phyloP scores from a whole-genome alignment of 2,113 vertebrate species.

The Ibidorhyncha struthersii region DNA sequence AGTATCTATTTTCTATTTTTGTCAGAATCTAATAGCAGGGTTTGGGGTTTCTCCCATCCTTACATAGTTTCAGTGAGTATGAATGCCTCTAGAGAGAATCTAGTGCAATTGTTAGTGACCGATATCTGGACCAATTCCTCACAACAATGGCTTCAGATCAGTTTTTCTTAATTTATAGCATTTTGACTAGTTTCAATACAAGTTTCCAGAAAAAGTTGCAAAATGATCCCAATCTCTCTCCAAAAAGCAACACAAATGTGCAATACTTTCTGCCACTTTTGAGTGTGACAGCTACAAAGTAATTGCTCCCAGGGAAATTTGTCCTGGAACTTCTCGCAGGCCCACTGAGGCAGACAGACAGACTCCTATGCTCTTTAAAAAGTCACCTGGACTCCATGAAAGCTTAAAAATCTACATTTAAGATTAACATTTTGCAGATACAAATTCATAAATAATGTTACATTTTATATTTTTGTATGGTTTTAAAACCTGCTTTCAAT shows the following conservation, averaged over 20 bases:
- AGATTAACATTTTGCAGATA: neutral
- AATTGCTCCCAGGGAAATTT: neutral
- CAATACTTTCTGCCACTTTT: neutral
- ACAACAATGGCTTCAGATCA: neutral
- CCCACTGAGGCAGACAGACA: neutral
- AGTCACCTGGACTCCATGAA: neutral
- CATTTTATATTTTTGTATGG: neutral
- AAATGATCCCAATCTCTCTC: neutral
- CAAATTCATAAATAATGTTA: neutral
- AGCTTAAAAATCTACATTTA: neutral
- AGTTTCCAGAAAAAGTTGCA: neutral
- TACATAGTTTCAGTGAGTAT: neutral
- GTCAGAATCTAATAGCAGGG: neutral
- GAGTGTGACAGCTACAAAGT: neutral
- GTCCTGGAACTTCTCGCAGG: neutral
- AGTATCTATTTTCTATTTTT: neutral
- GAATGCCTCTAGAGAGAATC: neutral
- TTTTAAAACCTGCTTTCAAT: neutral
- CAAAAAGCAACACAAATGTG: neutral
- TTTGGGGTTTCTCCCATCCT: neutral
- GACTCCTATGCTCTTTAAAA: neutral
- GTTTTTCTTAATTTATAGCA: neutral
- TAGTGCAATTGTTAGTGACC: neutral
- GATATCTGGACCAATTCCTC: neutral
- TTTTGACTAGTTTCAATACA: neutral